Percentiles rank a stretch among this genome's conserved stretches.
These are phyloP conservation scores for Acanthopagrus latus DNA, from an alignment of 2,797 vertebrate genomes.

Conservation along the genomic window DNA sequence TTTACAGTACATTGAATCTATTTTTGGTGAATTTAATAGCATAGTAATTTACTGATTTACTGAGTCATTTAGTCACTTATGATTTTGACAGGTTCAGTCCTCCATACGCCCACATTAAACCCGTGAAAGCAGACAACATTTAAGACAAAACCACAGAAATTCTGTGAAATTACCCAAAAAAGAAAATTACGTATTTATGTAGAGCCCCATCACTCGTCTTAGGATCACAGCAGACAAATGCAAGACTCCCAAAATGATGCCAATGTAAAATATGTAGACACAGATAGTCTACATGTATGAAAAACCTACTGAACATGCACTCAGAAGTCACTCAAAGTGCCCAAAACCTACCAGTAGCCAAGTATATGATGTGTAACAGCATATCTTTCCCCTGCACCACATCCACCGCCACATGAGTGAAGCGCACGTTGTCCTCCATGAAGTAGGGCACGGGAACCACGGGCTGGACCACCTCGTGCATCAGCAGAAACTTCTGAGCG, in stretches of 20 bases:
- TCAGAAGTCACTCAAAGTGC: not conserved
- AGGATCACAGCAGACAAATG: not conserved
- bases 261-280: not conserved
- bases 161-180: not conserved
- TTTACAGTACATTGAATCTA: no score
- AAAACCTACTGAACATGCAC: not conserved
- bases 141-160: not conserved
- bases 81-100: no score
- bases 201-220: not conserved
- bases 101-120: not conserved
- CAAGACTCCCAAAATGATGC: not conserved
- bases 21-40: no score
- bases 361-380: constrained; percentile 95
- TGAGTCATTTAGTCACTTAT: no score
- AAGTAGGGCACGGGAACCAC: constrained; percentile 92
- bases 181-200: not conserved
- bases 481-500: constrained; percentile 96
- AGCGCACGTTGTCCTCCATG: constrained; percentile 96
- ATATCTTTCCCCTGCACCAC: constrained; percentile 96
- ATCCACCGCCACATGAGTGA: constrained; percentile 95
- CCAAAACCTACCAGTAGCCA: constrained; percentile 91
- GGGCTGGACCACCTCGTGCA: constrained; percentile 96
- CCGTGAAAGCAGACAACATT: not conserved
- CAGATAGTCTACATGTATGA: not conserved
- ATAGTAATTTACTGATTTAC: no score